Base-by-base conservation (phyloP, 2,797 vertebrate genomes). In the Macrochelys suwanniensis region DNA sequence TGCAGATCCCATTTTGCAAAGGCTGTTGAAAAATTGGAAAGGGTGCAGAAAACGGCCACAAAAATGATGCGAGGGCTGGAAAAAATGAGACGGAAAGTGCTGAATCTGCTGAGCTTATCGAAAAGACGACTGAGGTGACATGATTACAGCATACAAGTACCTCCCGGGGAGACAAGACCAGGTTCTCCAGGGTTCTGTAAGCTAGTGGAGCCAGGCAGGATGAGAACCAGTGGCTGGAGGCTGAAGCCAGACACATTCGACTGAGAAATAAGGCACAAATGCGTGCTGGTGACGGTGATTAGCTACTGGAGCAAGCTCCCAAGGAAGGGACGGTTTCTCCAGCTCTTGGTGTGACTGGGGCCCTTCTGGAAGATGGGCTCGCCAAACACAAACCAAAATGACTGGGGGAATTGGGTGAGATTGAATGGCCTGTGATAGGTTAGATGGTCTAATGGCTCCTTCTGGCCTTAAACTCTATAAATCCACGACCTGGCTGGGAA, bases 231-330 rank as follows among this genome's bases (percentile, higher is more conserved):
- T 42, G 79, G 15, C 13, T 12, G 42, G 42, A 74, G 57, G 82
- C 59, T 33, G 59, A 61, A 33, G 59, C 31, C 59, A 61, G 59
- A 33, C 57, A 31, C 2, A 57, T 17, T 50, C 65, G 57, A 57
- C 1, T 2, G 37, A 61, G 74, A 76, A 84, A 92, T 91, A 11
- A 0, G 9, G 57, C 1, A 9, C 54, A 53, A 7, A 6, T 80
- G 51, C 51, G 0, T 45, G 25, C 78, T 53, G 85, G 61, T 1
- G 2, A 15, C 4, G 33, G 7, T 0, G 11, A 47, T 19, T 13
- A 21, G 47, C 3, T n/a, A 65, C 1, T 68, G 42, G 81, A 21
- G 26, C 28, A 15, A 82, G 23, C 17, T 33, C 47, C 84, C 11
- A 2, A 31, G 45, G 76, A 1, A 78, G 17, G 45, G 11, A 6